Percentiles rank a stretch among this genome's conserved stretches.
Evolutionary conservation across 2,113 vertebrate genomes (phyloP).

Genomic region (Serranochromis macrocephalus): DNA sequence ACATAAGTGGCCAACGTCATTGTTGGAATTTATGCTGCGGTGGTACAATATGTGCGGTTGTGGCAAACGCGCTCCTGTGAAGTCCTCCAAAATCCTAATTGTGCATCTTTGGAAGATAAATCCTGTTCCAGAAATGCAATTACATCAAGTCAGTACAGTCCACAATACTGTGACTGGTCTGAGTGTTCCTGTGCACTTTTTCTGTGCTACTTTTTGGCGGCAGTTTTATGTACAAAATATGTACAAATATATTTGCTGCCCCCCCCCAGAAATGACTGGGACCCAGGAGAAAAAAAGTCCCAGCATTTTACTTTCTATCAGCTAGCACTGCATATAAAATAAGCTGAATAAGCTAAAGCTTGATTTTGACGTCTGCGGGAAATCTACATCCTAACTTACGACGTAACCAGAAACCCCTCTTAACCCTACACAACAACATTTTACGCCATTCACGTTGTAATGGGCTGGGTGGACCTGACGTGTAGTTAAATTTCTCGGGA

Average conservation of each 20-base stretch:
- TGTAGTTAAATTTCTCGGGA: neutral
- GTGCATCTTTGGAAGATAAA: neutral
- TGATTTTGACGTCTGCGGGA: accelerated
- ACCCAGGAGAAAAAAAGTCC: neutral
- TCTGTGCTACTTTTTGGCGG: neutral
- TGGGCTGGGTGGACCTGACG: accelerated
- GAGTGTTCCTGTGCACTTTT: neutral
- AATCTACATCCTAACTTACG: neutral
- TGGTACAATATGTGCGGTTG: neutral
- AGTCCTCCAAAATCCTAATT: neutral
- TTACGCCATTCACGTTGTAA: accelerated
- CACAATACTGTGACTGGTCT: neutral
- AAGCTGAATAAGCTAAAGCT: neutral
- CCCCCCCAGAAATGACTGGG: neutral
- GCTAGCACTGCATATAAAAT: neutral
- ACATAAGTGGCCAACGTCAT: accelerated
- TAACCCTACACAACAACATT: neutral
- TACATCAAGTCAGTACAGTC: neutral
- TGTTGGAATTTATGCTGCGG: accelerated
- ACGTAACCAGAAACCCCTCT: accelerated
- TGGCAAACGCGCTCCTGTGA: accelerated
- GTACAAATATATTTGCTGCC: neutral
- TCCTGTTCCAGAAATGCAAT: neutral
- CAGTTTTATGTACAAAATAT: neutral
- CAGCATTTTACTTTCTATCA: neutral